Evolutionary conservation across 1,140 invertebrate genomes (phyloP).

Genomic region (Bathynomus jamesi): DNA sequence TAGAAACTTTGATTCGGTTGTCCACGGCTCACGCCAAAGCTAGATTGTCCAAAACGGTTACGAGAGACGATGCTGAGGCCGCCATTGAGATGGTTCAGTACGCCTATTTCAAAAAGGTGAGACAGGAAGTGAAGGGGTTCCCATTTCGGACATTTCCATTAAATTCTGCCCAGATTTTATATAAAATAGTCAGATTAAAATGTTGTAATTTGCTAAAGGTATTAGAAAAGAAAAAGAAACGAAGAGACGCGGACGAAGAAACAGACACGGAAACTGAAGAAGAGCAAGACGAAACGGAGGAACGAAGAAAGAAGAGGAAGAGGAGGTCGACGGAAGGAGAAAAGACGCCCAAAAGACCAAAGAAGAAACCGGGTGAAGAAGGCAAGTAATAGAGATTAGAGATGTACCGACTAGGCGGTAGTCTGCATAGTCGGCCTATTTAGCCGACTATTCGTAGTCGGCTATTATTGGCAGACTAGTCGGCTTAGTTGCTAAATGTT

Average conservation of each 20-base stretch:
- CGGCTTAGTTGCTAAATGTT: no score
- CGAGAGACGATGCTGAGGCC: constrained; percentile 72
- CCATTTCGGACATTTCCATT: background rate
- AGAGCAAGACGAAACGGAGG: constrained; percentile 44
- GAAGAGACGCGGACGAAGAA: constrained; percentile 9
- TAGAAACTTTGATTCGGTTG: constrained; percentile 96
- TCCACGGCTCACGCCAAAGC: constrained; percentile 97
- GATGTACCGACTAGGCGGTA: no score
- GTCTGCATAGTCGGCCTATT: no score
- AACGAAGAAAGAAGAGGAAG: constrained; percentile 16
- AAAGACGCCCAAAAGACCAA: constrained; percentile 4
- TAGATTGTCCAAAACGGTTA: constrained; percentile 74
- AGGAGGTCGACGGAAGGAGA: constrained; percentile 12
- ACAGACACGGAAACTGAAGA: constrained; percentile 25
- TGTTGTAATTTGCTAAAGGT: constrained; percentile 3
- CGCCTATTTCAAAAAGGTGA: constrained; percentile 92
- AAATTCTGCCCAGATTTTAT: background rate
- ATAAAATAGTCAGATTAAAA: background rate
- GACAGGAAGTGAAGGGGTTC: background rate
- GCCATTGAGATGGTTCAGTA: constrained; percentile 95
- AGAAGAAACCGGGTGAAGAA: no score
- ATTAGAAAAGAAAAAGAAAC: constrained; percentile 26
- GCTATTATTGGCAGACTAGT: no score
- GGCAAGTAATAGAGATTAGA: constrained; percentile 7
- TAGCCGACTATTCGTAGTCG: no score